Conservation (phyloP, 2,113 vertebrate species). For the Pelecanus crispus region DNA sequence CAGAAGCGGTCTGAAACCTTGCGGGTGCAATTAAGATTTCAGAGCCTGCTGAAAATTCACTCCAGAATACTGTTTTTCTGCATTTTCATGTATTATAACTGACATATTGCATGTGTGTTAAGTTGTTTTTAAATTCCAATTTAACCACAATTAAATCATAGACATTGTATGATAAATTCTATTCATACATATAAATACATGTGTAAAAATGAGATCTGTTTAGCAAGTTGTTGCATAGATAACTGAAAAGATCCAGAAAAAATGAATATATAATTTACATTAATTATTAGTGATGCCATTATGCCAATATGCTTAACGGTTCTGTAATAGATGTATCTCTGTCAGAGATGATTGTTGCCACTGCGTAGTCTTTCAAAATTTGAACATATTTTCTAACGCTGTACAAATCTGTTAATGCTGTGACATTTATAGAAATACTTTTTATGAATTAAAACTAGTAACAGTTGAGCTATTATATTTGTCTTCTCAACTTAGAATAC, state of each 20-base stretch:
- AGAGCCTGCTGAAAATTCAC: conserved; percentile 12
- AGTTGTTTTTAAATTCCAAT: neutral
- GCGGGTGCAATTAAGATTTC: conserved; percentile 30
- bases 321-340: neutral
- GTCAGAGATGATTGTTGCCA: neutral
- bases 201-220: neutral
- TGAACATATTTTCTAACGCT: neutral
- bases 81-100: neutral
- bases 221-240: neutral
- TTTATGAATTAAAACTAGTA: neutral
- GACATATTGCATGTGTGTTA: neutral
- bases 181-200: neutral
- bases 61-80: neutral
- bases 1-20: conserved; percentile 1
- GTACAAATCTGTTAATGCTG: neutral
- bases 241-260: neutral
- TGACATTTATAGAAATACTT: neutral
- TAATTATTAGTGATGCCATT: neutral
- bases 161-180: neutral
- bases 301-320: neutral
- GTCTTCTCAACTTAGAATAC: neutral
- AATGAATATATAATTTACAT: neutral
- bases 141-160: conserved; percentile 11
- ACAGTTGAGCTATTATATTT: neutral
- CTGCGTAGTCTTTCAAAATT: neutral